Percentiles rank a stretch among this genome's conserved stretches.
Conservation (phyloP, 2,113 vertebrate genomes). For the Neogobius melanostomus region DNA sequence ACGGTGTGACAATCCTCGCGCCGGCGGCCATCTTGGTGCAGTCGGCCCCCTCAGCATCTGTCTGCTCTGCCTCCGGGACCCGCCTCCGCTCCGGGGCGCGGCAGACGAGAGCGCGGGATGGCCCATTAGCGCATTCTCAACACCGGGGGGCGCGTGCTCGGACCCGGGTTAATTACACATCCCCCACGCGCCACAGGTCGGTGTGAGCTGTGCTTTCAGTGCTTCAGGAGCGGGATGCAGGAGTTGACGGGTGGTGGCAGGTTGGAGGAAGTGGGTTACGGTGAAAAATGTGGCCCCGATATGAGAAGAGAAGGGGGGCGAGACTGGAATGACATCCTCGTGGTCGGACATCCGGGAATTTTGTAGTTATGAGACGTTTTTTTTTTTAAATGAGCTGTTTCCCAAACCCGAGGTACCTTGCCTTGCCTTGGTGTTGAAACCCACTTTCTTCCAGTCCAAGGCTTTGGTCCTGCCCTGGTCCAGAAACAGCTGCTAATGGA, state of each 20-base stretch:
- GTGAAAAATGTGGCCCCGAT: neutral
- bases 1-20: neutral
- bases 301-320: neutral
- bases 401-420: too few relatives aligned
- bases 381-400: too few relatives aligned
- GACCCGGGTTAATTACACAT: conserved; percentile 59
- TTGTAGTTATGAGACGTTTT: too few relatives aligned
- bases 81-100: conserved; percentile 29
- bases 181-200: conserved; percentile 37
- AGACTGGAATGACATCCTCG: neutral
- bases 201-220: neutral
- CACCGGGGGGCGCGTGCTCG: conserved; percentile 49
- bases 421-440: too few relatives aligned
- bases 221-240: conserved; percentile 30
- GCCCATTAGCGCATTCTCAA: conserved; percentile 70
- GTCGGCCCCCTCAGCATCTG: conserved; percentile 35
- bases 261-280: neutral
- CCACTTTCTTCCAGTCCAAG: too few relatives aligned
- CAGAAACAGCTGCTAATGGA: neutral
- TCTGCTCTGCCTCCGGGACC: conserved; percentile 41
- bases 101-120: conserved; percentile 50
- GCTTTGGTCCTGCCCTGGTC: neutral
- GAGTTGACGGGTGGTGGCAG: conserved; percentile 44
- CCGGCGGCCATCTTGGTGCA: neutral
- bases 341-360: too few relatives aligned